Conservation (phyloP, 2,113 vertebrate species). For the Trachemys scripta region DNA sequence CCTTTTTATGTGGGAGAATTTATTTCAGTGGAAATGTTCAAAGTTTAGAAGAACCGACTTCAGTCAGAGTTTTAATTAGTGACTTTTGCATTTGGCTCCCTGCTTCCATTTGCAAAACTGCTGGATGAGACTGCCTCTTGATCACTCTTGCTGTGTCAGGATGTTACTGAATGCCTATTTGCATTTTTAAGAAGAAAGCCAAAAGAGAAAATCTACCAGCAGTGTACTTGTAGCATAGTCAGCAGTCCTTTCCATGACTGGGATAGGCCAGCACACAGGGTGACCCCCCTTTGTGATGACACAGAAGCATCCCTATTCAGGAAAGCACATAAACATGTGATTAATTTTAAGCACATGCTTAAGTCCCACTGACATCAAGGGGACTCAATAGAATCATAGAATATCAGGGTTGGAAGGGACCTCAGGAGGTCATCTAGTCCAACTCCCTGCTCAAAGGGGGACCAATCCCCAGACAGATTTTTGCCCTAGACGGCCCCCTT, state of each 20-base stretch:
- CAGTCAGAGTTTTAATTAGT: slow-evolving; percentile 51
- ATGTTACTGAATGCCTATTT: not conserved
- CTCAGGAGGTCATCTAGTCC: too few species aligned
- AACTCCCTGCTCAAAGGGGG: too few species aligned
- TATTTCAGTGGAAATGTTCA: slow-evolving; percentile 49
- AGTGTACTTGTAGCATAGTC: not conserved
- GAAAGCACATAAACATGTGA: not conserved
- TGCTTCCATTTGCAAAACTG: slow-evolving; percentile 7
- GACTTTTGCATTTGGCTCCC: slow-evolving; percentile 24
- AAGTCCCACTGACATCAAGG: not conserved
- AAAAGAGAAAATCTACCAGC: not conserved
- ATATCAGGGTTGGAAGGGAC: not conserved
- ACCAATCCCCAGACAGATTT: too few species aligned
- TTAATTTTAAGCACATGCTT: not conserved
- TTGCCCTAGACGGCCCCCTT: too few species aligned
- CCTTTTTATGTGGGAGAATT: not conserved
- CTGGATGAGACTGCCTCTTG: not conserved
- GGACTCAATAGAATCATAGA: not conserved
- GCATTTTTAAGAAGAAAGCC: not conserved
- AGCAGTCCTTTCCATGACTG: not conserved
- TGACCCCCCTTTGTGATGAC: accelerated
- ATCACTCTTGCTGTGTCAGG: not conserved
- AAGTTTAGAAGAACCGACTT: slow-evolving; percentile 27
- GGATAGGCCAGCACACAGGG: accelerated
- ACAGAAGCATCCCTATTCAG: not conserved